These are phyloP conservation scores for Drosophila navojoa DNA, from an alignment of 1,140 invertebrate genomes.

Conservation along the genomic window DNA sequence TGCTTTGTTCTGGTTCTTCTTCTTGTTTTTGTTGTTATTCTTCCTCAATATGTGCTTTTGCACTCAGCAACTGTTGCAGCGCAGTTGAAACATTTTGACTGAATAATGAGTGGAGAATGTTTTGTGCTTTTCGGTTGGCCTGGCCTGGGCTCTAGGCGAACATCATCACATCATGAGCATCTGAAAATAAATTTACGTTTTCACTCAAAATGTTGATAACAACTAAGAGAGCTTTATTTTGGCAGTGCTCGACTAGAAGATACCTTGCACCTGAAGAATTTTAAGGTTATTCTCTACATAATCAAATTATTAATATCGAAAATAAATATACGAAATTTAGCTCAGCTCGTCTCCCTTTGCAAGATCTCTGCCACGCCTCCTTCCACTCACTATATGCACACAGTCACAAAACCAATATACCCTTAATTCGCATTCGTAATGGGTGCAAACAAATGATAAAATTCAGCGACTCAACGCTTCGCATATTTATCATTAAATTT, in stretches of 20 bases:
- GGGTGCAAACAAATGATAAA: conserved; percentile 24
- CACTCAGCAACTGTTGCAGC: conserved; percentile 9
- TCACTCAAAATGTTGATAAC: conserved; percentile 30
- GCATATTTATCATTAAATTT: conserved; percentile 9
- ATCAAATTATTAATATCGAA: no score
- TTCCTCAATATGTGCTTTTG: neutral
- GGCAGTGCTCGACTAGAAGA: no score
- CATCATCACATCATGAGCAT: conserved; percentile 59
- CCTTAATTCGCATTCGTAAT: no score
- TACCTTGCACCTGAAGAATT: no score
- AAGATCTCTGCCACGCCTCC: no score
- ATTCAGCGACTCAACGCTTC: conserved; percentile 5
- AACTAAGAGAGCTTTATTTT: no score
- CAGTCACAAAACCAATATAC: no score
- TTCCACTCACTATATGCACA: no score
- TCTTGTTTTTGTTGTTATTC: neutral
- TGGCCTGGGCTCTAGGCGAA: conserved; percentile 49
- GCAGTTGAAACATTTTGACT: conserved; percentile 20
- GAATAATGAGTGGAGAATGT: conserved; percentile 1
- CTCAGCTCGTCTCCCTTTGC: no score
- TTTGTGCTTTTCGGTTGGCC: conserved; percentile 25
- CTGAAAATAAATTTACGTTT: conserved; percentile 55
- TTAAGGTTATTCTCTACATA: no score
- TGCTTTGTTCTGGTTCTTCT: neutral
- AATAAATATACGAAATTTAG: no score